phyloP scores from a whole-genome alignment of 2,113 vertebrate species.

The Hippocampus comes region DNA sequence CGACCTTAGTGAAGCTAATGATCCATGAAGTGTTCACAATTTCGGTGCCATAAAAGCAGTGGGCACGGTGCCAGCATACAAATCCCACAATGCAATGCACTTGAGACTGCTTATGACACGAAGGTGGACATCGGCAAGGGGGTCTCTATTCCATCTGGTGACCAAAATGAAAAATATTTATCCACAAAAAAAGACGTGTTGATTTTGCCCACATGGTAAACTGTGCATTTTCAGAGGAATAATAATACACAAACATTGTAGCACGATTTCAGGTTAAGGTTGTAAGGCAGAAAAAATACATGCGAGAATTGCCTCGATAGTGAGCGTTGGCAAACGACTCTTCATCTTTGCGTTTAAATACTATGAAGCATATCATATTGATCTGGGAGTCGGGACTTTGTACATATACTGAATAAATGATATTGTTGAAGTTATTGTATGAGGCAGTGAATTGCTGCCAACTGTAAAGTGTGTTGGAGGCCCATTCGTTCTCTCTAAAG shows the following conservation, averaged over 20 bases:
- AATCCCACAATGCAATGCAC: constrained; percentile 10
- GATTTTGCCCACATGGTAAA: background rate
- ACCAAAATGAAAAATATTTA: background rate
- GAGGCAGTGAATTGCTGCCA: background rate
- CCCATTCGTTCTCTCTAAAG: background rate
- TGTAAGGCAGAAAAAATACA: background rate
- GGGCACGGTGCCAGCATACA: background rate
- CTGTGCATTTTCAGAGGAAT: background rate
- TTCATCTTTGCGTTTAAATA: too few species aligned
- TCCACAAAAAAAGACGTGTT: background rate
- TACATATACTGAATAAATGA: background rate
- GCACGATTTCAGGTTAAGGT: background rate
- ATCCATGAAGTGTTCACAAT: constrained; percentile 2
- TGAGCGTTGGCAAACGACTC: too few species aligned
- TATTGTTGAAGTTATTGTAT: background rate
- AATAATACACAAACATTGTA: background rate
- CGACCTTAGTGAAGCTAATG: constrained; percentile 2
- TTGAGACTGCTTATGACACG: background rate
- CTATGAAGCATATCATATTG: constrained; percentile 52
- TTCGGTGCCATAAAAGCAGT: constrained; percentile 1
- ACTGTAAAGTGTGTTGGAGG: background rate
- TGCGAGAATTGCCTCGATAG: too few species aligned
- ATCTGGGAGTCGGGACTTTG: constrained; percentile 49
- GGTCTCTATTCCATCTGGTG: background rate
- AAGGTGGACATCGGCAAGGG: background rate